Conservation (phyloP, 2,113 vertebrate genomes). For the Cairina moschata region DNA sequence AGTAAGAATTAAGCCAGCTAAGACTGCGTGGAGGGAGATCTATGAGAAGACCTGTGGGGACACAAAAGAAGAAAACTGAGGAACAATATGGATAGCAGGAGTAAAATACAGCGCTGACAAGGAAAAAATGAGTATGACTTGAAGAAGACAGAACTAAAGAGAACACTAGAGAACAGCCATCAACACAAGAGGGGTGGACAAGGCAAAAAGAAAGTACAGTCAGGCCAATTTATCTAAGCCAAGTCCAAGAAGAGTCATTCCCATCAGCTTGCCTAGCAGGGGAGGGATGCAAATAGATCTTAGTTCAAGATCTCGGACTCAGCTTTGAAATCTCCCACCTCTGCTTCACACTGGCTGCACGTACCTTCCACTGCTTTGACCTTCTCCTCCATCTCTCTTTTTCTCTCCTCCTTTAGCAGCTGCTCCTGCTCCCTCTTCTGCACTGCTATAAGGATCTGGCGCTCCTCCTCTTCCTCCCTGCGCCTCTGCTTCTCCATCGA, state of each 20-base stretch:
- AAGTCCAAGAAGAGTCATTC: background rate
- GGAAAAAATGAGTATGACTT: background rate
- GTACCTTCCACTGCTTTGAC: constrained; percentile 94
- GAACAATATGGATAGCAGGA: background rate
- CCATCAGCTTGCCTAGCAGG: background rate
- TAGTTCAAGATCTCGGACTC: background rate
- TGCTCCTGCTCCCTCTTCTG: constrained; percentile 93
- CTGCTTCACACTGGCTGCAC: background rate
- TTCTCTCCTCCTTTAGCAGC: constrained; percentile 89
- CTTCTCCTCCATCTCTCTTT: constrained; percentile 89
- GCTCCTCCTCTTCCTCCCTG: constrained; percentile 90
- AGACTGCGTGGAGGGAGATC: background rate
- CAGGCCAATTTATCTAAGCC: background rate
- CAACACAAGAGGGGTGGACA: background rate
- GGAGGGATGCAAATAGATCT: background rate
- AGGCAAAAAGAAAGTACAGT: background rate
- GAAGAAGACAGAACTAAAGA: background rate
- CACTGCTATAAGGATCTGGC: constrained; percentile 89
- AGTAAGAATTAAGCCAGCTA: background rate
- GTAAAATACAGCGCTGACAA: background rate
- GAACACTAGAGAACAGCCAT: background rate
- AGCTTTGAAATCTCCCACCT: background rate
- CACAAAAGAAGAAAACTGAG: background rate
- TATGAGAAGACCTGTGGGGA: background rate
- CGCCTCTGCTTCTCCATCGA: constrained; percentile 85